These are phyloP conservation scores for Chaunax sp. DNA, from an alignment of 2,797 vertebrate genomes.

Conservation along the genomic window DNA sequence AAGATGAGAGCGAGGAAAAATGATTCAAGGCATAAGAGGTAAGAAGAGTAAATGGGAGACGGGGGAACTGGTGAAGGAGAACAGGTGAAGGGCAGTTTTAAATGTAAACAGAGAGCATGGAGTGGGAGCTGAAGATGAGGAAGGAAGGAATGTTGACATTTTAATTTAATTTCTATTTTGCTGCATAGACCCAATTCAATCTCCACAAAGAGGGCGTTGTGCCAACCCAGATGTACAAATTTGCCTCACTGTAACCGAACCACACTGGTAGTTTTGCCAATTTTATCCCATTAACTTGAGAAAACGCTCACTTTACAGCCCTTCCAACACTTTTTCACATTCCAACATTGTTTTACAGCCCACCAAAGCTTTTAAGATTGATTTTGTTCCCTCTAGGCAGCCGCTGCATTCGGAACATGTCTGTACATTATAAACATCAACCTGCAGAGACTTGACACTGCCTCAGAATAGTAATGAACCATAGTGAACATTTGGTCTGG, in stretches of 20 bases:
- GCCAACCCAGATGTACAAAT: conserved; percentile 13
- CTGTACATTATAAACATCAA: conserved; percentile 20
- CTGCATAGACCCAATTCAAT: conserved; percentile 7
- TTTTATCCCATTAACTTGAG: conserved; percentile 32
- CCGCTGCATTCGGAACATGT: conserved; percentile 12
- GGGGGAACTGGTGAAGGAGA: conserved; percentile 7
- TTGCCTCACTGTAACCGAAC: conserved; percentile 16
- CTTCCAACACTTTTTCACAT: conserved; percentile 1
- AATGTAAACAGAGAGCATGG: conserved; percentile 20
- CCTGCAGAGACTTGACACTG: conserved; percentile 10
- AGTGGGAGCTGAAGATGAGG: conserved; percentile 2
- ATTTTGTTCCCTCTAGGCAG: conserved; percentile 21
- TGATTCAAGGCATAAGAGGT: conserved; percentile 23
- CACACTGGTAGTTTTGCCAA: conserved; percentile 6
- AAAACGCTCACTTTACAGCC: conserved; percentile 4
- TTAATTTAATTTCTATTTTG: conserved; percentile 11
- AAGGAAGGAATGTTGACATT: conserved; percentile 1
- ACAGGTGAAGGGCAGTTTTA: conserved; percentile 18
- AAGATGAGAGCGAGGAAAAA: conserved; percentile 3
- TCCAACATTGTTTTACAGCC: conserved; percentile 2
- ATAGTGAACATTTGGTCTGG: neutral
- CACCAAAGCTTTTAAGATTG: conserved; percentile 17
- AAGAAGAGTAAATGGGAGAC: conserved; percentile 23
- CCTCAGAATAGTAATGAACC: conserved; percentile 22
- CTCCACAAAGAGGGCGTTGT: neutral